A percentile compares a stretch with the other conserved stretches of the same genome.
Conservation (phyloP, 23 tunicate species). For the Trididemnum nubilum region DNA sequence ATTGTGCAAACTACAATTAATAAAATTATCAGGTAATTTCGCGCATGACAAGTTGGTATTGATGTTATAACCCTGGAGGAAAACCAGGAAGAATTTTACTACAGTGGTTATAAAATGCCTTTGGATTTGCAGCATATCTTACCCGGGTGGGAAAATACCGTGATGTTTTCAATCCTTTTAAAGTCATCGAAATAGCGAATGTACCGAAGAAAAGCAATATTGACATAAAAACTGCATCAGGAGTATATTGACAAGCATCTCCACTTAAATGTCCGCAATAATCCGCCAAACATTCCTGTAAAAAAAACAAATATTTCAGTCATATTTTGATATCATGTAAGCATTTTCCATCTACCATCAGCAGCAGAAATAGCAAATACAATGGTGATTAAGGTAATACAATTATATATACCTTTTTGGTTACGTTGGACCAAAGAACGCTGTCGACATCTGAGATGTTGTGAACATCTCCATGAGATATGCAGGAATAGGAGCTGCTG, state of each 20-base stretch:
- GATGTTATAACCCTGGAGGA: too few species aligned
- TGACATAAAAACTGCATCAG: slow-evolving; percentile 89
- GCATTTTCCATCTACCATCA: too few species aligned
- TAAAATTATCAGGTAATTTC: too few species aligned
- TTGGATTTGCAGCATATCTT: too few species aligned
- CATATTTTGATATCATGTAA: too few species aligned
- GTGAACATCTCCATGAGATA: slow-evolving; percentile 31
- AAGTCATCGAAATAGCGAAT: slow-evolving; percentile 58
- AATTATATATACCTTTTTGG: slow-evolving; percentile 66
- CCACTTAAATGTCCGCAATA: slow-evolving; percentile 70
- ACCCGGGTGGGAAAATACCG: slow-evolving; percentile 87
- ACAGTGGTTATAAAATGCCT: too few species aligned
- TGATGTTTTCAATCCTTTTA: slow-evolving; percentile 78
- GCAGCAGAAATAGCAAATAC: too few species aligned
- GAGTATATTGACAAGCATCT: slow-evolving; percentile 74
- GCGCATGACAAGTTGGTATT: too few species aligned
- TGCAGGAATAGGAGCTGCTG: slow-evolving; percentile 44
- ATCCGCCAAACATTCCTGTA: slow-evolving; percentile 56
- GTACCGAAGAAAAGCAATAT: slow-evolving; percentile 90
- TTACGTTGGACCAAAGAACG: slow-evolving; percentile 36
- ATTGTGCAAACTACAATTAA: too few species aligned
- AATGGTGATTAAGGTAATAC: too few species aligned
- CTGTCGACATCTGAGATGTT: slow-evolving; percentile 25
- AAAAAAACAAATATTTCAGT: too few species aligned
- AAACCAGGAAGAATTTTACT: too few species aligned